A percentile compares a stretch with the other conserved stretches of the same genome.
Evolutionary conservation across 1,140 invertebrate genomes (phyloP).

Genomic region (Eubasilissa regina): DNA sequence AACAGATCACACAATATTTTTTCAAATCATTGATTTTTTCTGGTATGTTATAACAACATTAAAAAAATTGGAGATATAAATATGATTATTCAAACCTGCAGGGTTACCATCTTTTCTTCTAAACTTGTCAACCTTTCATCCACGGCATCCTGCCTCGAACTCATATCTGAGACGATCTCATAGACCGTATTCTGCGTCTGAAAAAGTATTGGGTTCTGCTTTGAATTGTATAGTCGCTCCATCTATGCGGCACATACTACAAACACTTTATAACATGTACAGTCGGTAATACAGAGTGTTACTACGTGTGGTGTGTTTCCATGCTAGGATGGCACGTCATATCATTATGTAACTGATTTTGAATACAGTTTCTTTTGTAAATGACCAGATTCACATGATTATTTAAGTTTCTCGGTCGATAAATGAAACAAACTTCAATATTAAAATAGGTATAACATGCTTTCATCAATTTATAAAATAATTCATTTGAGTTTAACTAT

Average conservation of each 20-base stretch:
- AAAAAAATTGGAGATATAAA: background rate
- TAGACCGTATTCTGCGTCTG: slow-evolving; percentile 98
- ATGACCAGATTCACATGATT: too few relatives aligned
- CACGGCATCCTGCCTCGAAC: slow-evolving; percentile 88
- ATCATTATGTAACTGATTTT: too few relatives aligned
- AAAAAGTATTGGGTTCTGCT: slow-evolving; percentile 74
- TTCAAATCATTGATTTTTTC: too few relatives aligned
- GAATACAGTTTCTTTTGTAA: too few relatives aligned
- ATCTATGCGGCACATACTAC: slow-evolving; percentile 61
- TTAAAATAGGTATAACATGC: too few relatives aligned
- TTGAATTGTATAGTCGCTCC: slow-evolving; percentile 72
- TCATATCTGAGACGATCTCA: slow-evolving; percentile 97
- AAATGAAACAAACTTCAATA: too few relatives aligned
- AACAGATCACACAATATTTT: too few relatives aligned
- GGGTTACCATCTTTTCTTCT: slow-evolving; percentile 87
- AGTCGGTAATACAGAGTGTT: slow-evolving; percentile 37
- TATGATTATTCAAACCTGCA: slow-evolving; percentile 73
- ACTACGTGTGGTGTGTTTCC: slow-evolving; percentile 41
- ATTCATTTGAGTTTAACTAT: too few relatives aligned
- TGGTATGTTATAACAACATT: too few relatives aligned
- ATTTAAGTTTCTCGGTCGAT: too few relatives aligned
- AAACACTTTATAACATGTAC: slow-evolving; percentile 32
- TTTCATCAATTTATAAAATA: too few relatives aligned
- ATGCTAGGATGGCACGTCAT: slow-evolving; percentile 13
- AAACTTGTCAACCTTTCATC: slow-evolving; percentile 90